Percentiles rank a stretch among this genome's conserved stretches.
These are phyloP conservation scores for Brachyalestes nurse DNA, from an alignment of 2,797 vertebrate genomes.

Conservation along the genomic window DNA sequence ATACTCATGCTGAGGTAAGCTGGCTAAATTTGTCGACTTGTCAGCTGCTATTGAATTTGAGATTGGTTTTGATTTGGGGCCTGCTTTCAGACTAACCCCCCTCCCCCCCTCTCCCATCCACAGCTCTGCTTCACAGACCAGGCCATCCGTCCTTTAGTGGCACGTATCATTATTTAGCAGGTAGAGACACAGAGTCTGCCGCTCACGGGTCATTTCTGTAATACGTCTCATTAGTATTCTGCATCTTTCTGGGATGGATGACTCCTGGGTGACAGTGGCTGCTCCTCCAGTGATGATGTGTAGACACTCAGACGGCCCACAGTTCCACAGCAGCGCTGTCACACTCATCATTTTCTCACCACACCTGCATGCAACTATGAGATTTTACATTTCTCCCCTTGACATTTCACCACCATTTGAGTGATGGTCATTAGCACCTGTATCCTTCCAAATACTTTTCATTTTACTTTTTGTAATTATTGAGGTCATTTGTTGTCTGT, in stretches of 20 bases:
- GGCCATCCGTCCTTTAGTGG: constrained; percentile 1
- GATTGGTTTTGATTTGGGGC: constrained; percentile 91
- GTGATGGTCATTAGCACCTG: not conserved
- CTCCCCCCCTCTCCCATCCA: constrained; percentile 59
- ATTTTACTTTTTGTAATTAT: not conserved
- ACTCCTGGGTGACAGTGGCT: constrained; percentile 53
- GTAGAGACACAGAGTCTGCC: constrained; percentile 64
- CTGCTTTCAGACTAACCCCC: constrained; percentile 61
- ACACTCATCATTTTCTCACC: not conserved
- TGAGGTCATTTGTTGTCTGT: constrained; percentile 1
- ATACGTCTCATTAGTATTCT: constrained; percentile 67
- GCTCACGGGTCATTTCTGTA: constrained; percentile 62
- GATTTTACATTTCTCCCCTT: constrained; percentile 27
- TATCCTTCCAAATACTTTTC: no score
- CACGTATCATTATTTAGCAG: constrained; percentile 69
- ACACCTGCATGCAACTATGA: not conserved
- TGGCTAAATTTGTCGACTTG: constrained; percentile 90
- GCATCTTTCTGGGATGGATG: constrained; percentile 53
- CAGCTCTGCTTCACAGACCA: constrained; percentile 48
- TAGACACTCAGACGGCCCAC: constrained; percentile 26
- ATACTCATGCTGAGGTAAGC: constrained; percentile 95
- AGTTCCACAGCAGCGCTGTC: constrained; percentile 1
- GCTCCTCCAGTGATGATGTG: constrained; percentile 41
- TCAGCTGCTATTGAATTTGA: constrained; percentile 92
- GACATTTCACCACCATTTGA: constrained; percentile 24